These are phyloP conservation scores for Ptilorrhoa leucosticta DNA, from an alignment of 2,113 vertebrate genomes.

Conservation along the genomic window DNA sequence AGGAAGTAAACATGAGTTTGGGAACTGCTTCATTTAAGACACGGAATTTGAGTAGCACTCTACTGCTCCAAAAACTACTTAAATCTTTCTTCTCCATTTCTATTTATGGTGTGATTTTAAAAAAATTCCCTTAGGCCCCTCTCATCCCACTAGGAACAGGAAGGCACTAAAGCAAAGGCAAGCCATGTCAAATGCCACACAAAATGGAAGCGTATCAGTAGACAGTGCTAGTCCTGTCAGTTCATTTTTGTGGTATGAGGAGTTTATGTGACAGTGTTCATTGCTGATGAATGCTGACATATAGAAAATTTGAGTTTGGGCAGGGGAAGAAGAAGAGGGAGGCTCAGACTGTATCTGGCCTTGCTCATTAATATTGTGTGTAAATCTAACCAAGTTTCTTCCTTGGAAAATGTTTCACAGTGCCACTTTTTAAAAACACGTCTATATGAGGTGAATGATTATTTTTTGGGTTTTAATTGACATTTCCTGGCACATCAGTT, in stretches of 20 bases:
- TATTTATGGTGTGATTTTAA: background rate
- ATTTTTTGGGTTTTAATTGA: background rate
- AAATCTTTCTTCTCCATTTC: background rate
- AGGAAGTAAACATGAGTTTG: background rate
- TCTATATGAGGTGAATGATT: background rate
- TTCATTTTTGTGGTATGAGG: background rate
- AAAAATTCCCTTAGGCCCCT: background rate
- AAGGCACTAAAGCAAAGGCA: background rate
- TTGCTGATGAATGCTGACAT: background rate
- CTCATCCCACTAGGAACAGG: background rate
- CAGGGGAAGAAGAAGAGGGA: background rate
- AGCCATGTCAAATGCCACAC: background rate
- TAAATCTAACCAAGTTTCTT: background rate
- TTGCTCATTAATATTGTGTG: background rate
- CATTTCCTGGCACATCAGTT: background rate
- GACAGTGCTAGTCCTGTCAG: background rate
- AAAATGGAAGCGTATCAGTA: constrained; percentile 16
- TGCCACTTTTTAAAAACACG: background rate
- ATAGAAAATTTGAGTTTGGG: background rate
- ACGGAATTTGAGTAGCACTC: background rate
- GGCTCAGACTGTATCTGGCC: background rate
- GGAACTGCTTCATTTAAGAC: background rate
- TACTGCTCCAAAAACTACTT: background rate
- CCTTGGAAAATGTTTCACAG: background rate
- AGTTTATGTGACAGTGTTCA: background rate